phyloP scores from a whole-genome alignment of 2,113 vertebrate genomes.

The Diphyllodes magnificus region DNA sequence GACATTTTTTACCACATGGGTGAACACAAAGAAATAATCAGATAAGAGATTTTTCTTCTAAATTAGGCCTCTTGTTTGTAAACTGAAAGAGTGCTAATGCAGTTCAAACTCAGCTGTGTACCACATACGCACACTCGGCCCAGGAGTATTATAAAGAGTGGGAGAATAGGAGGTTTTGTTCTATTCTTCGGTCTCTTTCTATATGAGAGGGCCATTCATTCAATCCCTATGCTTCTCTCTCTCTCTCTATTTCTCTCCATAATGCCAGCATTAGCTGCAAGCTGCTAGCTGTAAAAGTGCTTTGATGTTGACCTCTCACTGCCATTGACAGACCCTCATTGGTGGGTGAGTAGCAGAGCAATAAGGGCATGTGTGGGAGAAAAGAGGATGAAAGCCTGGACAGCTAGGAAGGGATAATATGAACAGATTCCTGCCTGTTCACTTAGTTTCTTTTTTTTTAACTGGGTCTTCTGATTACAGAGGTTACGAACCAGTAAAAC shows the following conservation, averaged over 20 bases:
- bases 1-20: slow-evolving; percentile 67
- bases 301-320: slow-evolving; percentile 91
- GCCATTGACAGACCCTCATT: slow-evolving; percentile 80
- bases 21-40: slow-evolving; percentile 77
- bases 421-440: slow-evolving; percentile 88
- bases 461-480: slow-evolving; percentile 80
- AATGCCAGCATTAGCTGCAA: slow-evolving; percentile 90
- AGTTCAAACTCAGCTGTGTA: slow-evolving; percentile 71
- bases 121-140: slow-evolving; percentile 56
- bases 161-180: slow-evolving; percentile 92
- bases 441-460: slow-evolving; percentile 73
- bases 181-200: slow-evolving; percentile 78
- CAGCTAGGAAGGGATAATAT: slow-evolving; percentile 82
- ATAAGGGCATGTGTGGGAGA: slow-evolving; percentile 88
- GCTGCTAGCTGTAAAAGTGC: slow-evolving; percentile 84
- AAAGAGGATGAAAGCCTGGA: slow-evolving; percentile 87
- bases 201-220: slow-evolving; percentile 78
- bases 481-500: slow-evolving; percentile 71
- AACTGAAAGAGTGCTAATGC: slow-evolving; percentile 87
- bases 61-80: slow-evolving; percentile 97
- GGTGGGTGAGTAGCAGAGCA: slow-evolving; percentile 82
- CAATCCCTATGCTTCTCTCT: slow-evolving; percentile 69
- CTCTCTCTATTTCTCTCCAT: slow-evolving; percentile 82
- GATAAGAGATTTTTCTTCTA: slow-evolving; percentile 80
- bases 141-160: slow-evolving; percentile 82